A percentile compares a stretch with the other conserved stretches of the same genome.
phyloP scores from a whole-genome alignment of 2,113 vertebrate genomes.

The Panthera uncia region DNA sequence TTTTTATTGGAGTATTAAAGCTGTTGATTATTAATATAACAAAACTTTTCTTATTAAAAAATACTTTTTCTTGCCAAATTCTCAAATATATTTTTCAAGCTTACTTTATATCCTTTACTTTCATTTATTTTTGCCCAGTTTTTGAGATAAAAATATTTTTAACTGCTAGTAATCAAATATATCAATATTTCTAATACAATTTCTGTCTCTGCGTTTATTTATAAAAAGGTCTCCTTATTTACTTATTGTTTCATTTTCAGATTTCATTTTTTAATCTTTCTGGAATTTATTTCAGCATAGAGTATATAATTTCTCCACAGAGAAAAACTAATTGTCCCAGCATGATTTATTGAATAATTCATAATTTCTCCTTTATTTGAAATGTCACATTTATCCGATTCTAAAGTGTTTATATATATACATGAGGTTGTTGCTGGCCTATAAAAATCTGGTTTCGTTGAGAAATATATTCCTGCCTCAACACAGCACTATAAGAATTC shows the following conservation, averaged over 20 bases:
- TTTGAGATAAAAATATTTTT: constrained; percentile 41
- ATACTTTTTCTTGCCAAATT: not conserved
- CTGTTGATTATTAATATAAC: not conserved
- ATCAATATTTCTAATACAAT: not conserved
- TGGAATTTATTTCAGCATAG: constrained; percentile 59
- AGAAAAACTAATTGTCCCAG: constrained; percentile 60
- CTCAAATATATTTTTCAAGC: not conserved
- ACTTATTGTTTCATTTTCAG: constrained; percentile 34
- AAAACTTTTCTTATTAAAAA: not conserved
- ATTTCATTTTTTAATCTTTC: constrained; percentile 59
- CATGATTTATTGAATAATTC: constrained; percentile 68
- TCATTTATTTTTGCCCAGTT: constrained; percentile 29
- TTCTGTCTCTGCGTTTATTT: constrained; percentile 33
- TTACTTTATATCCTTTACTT: not conserved
- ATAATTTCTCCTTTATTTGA: constrained; percentile 66
- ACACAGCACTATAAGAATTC: not conserved
- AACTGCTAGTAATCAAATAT: not conserved
- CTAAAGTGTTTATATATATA: not conserved
- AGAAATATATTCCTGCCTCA: constrained; percentile 19
- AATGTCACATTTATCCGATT: constrained; percentile 57
- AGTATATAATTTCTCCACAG: constrained; percentile 40
- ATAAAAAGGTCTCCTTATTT: not conserved
- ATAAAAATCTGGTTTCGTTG: not conserved
- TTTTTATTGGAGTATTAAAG: constrained; percentile 21
- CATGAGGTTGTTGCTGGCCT: not conserved